Percentiles rank a stretch among this genome's conserved stretches.
Conservation (phyloP, 2,113 vertebrate species). For the Pangasianodon gigas region DNA sequence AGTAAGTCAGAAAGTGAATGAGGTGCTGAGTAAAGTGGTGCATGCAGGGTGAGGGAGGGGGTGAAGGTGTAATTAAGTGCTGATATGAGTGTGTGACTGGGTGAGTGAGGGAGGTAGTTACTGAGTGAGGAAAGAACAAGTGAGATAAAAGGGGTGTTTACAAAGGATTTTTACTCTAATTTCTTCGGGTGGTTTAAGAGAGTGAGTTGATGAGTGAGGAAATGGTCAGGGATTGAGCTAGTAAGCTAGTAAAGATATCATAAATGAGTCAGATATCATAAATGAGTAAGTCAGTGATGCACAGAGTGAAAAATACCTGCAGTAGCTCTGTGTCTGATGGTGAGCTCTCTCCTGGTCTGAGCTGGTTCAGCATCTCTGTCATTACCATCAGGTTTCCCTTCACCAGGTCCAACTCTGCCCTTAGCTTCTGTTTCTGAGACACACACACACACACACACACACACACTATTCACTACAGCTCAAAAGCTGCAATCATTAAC, state of each 20-base stretch:
- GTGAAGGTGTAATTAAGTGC: not conserved
- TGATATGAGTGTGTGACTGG: not conserved
- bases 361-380: constrained; percentile 91
- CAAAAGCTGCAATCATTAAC: not conserved
- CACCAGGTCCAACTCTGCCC: constrained; percentile 86
- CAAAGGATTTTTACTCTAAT: not conserved
- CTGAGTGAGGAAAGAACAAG: not conserved
- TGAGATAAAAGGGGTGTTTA: not conserved
- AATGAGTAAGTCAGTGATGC: not conserved
- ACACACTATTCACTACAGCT: not conserved
- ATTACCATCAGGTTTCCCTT: constrained; percentile 91
- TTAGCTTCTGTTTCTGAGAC: constrained; percentile 83
- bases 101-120: not conserved
- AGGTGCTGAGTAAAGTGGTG: not conserved
- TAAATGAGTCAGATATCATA: not conserved
- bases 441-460: not conserved
- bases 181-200: not conserved
- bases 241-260: no score
- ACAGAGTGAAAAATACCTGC: constrained; percentile 66
- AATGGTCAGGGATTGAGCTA: not conserved
- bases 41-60: not conserved
- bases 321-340: constrained; percentile 86
- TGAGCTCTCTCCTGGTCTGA: constrained; percentile 80
- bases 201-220: not conserved
- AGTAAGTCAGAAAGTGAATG: not conserved